Conservation (phyloP, 2,113 vertebrate species). For the Gambusia affinis region DNA sequence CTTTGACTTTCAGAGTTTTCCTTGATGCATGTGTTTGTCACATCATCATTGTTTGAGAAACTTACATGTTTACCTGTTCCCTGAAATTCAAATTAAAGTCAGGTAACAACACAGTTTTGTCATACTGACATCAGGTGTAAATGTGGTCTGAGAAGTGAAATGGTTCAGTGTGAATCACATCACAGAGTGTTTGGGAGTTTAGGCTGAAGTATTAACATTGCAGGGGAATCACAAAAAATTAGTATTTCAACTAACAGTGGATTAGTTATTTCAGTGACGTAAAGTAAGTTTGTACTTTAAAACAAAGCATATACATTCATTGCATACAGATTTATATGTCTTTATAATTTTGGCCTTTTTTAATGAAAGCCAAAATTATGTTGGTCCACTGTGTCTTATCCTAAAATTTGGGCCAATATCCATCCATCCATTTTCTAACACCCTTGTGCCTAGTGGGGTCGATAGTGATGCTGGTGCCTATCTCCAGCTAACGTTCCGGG, state of each 20-base stretch:
- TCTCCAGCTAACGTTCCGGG: no score
- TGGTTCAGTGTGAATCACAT: neutral
- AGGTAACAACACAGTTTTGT: slow-evolving; percentile 45
- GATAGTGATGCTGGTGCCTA: no score
- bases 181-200: slow-evolving; percentile 37
- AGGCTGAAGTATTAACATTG: slow-evolving; percentile 45
- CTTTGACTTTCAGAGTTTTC: slow-evolving; percentile 41
- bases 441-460: no score
- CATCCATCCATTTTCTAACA: no score
- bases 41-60: slow-evolving; percentile 57
- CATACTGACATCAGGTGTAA: slow-evolving; percentile 21
- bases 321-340: neutral
- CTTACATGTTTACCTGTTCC: slow-evolving; percentile 67
- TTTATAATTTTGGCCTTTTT: neutral
- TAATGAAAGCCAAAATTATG: neutral
- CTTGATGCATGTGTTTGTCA: slow-evolving; percentile 60
- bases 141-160: slow-evolving; percentile 3
- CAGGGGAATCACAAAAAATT: neutral
- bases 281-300: neutral
- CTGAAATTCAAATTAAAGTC: slow-evolving; percentile 67
- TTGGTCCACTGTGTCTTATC: no score
- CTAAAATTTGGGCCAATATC: neutral
- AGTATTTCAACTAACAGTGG: neutral
- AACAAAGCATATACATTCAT: neutral
- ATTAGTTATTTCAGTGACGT: neutral